Evolutionary conservation across 2,113 vertebrate genomes (phyloP).

Genomic region (Onychostoma macrolepis): DNA sequence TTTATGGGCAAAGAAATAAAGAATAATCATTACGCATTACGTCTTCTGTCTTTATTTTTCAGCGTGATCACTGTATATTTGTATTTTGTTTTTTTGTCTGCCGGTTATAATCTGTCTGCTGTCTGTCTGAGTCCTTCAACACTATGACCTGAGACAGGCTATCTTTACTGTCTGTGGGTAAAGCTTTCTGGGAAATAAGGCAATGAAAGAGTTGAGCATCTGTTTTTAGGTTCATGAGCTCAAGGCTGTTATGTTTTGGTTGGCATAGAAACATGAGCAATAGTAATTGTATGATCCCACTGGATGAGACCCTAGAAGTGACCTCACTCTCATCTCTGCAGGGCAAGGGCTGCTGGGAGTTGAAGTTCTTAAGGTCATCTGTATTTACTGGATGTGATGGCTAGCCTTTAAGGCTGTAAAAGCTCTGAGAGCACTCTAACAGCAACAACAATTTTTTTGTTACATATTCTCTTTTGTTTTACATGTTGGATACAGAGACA

Average conservation of each 20-base stretch:
- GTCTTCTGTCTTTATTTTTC: neutral
- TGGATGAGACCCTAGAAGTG: constrained; percentile 17
- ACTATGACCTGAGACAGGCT: neutral
- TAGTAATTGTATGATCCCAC: neutral
- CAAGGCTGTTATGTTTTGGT: neutral
- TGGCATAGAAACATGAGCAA: constrained; percentile 21
- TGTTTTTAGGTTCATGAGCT: constrained; percentile 23
- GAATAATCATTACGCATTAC: neutral
- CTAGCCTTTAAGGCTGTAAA: neutral
- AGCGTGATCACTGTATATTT: neutral
- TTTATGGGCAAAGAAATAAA: neutral
- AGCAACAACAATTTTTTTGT: neutral
- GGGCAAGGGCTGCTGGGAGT: constrained; percentile 19
- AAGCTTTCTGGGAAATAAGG: constrained; percentile 1
- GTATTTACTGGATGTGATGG: neutral
- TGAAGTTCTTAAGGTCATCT: constrained; percentile 17
- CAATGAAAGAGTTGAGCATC: neutral
- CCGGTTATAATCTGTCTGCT: neutral
- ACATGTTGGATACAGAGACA: neutral
- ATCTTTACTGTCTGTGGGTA: neutral
- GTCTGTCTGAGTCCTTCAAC: neutral
- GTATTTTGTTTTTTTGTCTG: neutral
- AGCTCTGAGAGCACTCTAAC: neutral
- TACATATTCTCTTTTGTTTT: neutral
- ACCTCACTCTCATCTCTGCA: neutral